These are phyloP conservation scores for Ondatra zibethicus DNA, from an alignment of 2,113 vertebrate species.

Conservation along the genomic window DNA sequence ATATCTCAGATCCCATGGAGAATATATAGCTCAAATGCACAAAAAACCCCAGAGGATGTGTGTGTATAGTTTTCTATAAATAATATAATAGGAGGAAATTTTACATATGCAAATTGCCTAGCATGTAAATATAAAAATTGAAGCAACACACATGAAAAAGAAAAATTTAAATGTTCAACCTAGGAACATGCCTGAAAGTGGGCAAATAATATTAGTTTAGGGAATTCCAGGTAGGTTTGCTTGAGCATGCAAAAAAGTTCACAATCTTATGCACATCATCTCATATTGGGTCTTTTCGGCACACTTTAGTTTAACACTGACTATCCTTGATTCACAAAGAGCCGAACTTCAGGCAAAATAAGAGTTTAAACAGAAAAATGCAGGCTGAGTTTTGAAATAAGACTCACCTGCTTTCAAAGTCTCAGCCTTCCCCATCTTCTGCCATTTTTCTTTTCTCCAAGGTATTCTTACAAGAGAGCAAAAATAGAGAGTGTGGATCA, in stretches of 20 bases:
- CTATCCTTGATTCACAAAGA: not conserved
- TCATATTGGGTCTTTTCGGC: not conserved
- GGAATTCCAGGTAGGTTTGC: too few relatives aligned
- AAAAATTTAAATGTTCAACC: not conserved
- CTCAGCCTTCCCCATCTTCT: rapidly evolving
- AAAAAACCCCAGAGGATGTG: not conserved
- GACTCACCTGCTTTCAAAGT: too few relatives aligned
- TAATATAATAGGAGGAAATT: not conserved
- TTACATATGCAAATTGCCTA: not conserved
- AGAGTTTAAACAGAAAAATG: not conserved
- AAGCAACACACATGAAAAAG: not conserved
- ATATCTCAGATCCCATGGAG: not conserved
- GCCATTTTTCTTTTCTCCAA: not conserved
- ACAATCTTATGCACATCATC: not conserved
- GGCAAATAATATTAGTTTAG: not conserved
- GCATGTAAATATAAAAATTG: not conserved
- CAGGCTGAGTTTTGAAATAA: not conserved
- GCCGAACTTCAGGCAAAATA: not conserved
- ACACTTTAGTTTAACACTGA: not conserved
- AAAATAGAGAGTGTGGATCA: too few relatives aligned
- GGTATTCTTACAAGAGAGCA: not conserved
- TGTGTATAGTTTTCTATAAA: not conserved
- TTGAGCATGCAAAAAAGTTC: not conserved
- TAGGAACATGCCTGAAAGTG: not conserved
- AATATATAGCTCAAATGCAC: not conserved